Evolutionary conservation across 2,888 invertebrate genomes (phyloP).

Genomic region (Oligia fasciuncula): DNA sequence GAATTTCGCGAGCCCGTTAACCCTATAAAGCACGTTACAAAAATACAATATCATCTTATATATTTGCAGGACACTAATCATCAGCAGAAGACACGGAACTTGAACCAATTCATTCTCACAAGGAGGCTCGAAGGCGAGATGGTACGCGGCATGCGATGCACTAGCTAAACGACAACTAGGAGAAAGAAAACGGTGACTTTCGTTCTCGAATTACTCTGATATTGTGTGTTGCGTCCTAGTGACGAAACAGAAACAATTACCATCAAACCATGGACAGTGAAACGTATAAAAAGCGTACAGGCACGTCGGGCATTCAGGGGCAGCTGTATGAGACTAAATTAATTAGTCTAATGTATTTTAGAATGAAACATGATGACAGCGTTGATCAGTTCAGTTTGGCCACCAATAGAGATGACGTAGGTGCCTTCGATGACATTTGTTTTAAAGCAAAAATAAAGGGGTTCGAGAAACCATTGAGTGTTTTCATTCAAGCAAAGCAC

Average conservation of each 20-base stretch:
- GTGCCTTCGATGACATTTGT: conserved; percentile 61
- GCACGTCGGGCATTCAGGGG: too few relatives aligned
- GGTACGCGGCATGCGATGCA: background rate
- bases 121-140: too few relatives aligned
- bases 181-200: background rate
- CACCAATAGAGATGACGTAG: conserved; percentile 58
- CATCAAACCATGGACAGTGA: too few relatives aligned
- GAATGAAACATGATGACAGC: conserved; percentile 27
- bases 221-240: background rate
- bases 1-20: too few relatives aligned
- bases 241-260: background rate
- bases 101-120: background rate
- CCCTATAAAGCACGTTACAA: too few relatives aligned
- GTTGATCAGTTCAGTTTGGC: conserved; percentile 58
- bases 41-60: too few relatives aligned
- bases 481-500: conserved; percentile 63
- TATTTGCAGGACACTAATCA: background rate
- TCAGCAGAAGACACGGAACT: background rate
- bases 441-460: conserved; percentile 48
- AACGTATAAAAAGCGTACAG: too few relatives aligned
- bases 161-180: background rate
- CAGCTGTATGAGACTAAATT: too few relatives aligned
- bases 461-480: conserved; percentile 23
- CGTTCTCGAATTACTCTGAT: background rate
- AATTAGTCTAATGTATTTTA: too few relatives aligned